Percentiles rank a stretch among this genome's conserved stretches.
phyloP scores from a whole-genome alignment of 2,797 vertebrate species.

The Gymnothorax reevesii region DNA sequence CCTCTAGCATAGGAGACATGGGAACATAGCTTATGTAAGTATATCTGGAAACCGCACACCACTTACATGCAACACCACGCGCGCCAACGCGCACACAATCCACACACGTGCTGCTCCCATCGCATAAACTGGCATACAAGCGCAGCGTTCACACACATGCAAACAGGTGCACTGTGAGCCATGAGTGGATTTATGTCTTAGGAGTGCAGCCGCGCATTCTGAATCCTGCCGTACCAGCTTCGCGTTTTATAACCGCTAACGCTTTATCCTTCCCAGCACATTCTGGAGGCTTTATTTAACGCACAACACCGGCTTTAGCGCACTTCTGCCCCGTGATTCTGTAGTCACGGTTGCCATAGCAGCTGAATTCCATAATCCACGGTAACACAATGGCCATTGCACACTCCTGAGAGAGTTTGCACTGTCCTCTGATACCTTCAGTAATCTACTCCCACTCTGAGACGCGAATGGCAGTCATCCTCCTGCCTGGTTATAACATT shows the following conservation, averaged over 20 bases:
- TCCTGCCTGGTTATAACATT: neutral
- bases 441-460: neutral
- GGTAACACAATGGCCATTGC: neutral
- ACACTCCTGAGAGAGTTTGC: neutral
- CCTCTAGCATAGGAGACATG: neutral
- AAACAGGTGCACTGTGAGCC: conserved; percentile 12
- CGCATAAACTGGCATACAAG: neutral
- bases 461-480: neutral
- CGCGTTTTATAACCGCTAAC: conserved; percentile 8
- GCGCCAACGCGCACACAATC: neutral
- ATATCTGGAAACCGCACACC: neutral
- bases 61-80: neutral
- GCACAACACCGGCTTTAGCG: neutral
- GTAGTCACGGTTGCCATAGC: neutral
- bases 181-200: neutral
- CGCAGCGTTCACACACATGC: neutral
- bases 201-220: neutral
- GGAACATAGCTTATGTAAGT: neutral
- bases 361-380: neutral
- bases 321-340: neutral
- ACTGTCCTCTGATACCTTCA: neutral
- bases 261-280: neutral
- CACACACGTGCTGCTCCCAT: neutral
- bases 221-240: neutral
- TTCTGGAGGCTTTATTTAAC: neutral